Base-by-base conservation (phyloP, 2,797 vertebrate species). In the Knipowitschia caucasica region DNA sequence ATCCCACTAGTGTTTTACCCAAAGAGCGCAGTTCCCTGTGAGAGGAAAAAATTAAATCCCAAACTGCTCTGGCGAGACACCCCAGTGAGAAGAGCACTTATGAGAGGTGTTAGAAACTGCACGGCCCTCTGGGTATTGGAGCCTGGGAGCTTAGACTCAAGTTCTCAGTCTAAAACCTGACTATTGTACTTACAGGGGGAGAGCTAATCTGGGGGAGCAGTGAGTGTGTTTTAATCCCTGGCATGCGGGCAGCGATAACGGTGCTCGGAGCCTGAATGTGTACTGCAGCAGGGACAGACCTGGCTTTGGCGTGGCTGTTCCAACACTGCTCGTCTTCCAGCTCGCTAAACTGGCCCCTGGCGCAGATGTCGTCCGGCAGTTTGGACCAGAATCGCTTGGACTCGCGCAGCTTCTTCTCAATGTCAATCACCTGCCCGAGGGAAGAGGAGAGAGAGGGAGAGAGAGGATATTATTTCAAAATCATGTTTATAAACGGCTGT, bases 311-410 rank as follows among this genome's bases (percentile, higher is more conserved):
- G 81, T 98, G 96, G 51, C 96, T 96, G 4, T 99, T 99, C 96
- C 96, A 99, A 81, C 96, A 99, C 36, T 95, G 92, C 64, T 98
- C 95, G 52, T 97, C 93, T 0, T 94, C 86, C n/a, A 87, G 77
- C 0, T 87, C 85, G 2, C 93, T 93, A 76, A 97, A 87, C 3
- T 84, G 87, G 33, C 92, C 93, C 1, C 91, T 88, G 56, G 91
- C 89, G 82, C 96, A 99, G 83, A 98, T 93, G 34, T 90, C 87
- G 71, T 96, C 92, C 7, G 96, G 94, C 62, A 99, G 62, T 0
- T 92, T 73, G 21, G 94, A 95, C 96, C 96, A 99, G 84, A 98
- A 95, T 86, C 91, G 94, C 88, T 92, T 98, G 56, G 94, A 95
- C 74, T 94, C 86, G 82, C 92, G 94, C 76, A 99, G 58, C 73